Evolutionary conservation across 64 coral and sea anemone genomes (phyloP).

Genomic region (Hydrozoanthus tunicans): DNA sequence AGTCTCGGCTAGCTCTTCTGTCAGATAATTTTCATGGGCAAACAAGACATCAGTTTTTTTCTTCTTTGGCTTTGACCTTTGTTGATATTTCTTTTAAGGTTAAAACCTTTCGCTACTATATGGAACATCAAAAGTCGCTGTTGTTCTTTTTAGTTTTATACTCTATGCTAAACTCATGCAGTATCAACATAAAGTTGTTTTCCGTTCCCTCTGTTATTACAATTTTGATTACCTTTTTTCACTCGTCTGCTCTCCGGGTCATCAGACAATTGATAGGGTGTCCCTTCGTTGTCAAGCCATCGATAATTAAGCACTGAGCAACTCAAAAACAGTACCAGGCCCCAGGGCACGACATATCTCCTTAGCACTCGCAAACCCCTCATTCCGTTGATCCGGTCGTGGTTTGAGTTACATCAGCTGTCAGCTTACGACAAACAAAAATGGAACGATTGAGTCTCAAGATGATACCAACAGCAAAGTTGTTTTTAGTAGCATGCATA

Average conservation of each 20-base stretch:
- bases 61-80: too few relatives aligned
- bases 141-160: too few relatives aligned
- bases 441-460: neutral
- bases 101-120: too few relatives aligned
- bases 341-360: neutral
- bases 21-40: too few relatives aligned
- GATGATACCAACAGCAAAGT: neutral
- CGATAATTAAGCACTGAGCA: neutral
- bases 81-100: too few relatives aligned
- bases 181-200: too few relatives aligned
- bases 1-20: too few relatives aligned
- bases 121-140: too few relatives aligned
- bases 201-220: too few relatives aligned
- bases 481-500: neutral
- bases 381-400: neutral
- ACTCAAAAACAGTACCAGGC: neutral
- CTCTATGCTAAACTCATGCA: too few relatives aligned
- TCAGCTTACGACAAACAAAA: neutral
- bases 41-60: too few relatives aligned
- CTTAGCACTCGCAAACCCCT: neutral
- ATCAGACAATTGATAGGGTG: neutral
- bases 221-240: neutral
- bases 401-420: neutral
- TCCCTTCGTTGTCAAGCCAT: neutral
- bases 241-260: neutral